Conservation (phyloP, 2,113 vertebrate genomes). For the Takifugu flavidus region DNA sequence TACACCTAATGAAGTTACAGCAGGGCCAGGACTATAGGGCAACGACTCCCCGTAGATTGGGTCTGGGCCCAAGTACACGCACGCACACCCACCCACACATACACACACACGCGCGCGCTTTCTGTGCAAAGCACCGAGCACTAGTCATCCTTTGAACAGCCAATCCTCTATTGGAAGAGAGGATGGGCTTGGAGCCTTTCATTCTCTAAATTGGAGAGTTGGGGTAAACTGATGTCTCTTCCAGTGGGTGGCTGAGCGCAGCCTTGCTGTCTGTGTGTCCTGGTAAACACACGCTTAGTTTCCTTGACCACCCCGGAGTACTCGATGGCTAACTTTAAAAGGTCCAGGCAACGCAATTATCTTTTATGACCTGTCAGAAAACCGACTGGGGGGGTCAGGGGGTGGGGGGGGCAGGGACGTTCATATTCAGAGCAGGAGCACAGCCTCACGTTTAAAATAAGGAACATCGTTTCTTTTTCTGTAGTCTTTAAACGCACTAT, state of each 20-base stretch:
- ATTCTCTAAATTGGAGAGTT: conserved; percentile 45
- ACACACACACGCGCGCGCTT: neutral
- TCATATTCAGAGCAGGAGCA: conserved; percentile 33
- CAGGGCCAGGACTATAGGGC: conserved; percentile 55
- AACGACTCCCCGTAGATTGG: conserved; percentile 65
- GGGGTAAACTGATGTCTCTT: conserved; percentile 49
- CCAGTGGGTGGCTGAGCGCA: conserved; percentile 34
- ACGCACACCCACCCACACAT: conserved; percentile 14
- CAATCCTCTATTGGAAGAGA: neutral
- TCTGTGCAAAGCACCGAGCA: neutral
- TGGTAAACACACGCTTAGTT: conserved; percentile 61
- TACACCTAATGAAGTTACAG: conserved; percentile 72
- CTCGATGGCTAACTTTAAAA: conserved; percentile 72
- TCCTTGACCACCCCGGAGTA: conserved; percentile 69
- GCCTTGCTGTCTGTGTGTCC: conserved; percentile 53
- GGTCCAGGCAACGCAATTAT: conserved; percentile 77
- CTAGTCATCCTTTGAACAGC: conserved; percentile 18
- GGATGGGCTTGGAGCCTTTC: neutral
- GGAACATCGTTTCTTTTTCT: neutral
- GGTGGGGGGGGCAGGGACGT: conserved; percentile 54
- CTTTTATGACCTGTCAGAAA: conserved; percentile 80
- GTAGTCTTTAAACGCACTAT: too few species aligned
- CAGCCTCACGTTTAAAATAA: conserved; percentile 13
- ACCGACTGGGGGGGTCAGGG: conserved; percentile 51
- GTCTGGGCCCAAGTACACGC: conserved; percentile 58